Conservation (phyloP, 2,888 invertebrate genomes). For the Ophonus ardosiacus region DNA sequence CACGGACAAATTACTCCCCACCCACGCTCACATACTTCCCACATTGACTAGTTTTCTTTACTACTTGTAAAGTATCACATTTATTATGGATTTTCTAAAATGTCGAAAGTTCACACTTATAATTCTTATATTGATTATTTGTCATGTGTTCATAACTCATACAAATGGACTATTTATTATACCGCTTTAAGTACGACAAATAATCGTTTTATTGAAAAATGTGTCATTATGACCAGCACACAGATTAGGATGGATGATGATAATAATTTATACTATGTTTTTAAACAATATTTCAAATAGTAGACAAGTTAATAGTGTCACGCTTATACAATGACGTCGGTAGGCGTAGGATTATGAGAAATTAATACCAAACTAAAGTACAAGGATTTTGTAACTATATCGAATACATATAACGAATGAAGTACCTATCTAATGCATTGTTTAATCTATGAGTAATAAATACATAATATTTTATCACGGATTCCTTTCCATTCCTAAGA, state of each 20-base stretch:
- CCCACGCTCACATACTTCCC: neutral
- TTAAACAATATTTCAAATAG: neutral
- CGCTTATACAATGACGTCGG: neutral
- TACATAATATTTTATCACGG: too few species aligned
- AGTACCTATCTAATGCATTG: too few species aligned
- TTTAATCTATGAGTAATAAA: too few species aligned
- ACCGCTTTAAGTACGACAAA: neutral
- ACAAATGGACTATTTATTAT: neutral
- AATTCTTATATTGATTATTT: constrained; percentile 19
- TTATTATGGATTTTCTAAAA: neutral
- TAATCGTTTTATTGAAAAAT: neutral
- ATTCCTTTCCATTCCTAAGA: too few species aligned
- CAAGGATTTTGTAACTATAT: too few species aligned
- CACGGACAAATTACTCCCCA: constrained; percentile 47
- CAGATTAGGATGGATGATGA: neutral
- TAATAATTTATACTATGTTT: neutral
- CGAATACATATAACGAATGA: too few species aligned
- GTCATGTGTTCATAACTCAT: constrained; percentile 7
- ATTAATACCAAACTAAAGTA: too few species aligned
- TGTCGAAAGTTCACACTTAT: constrained; percentile 28
- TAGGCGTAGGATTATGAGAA: too few species aligned
- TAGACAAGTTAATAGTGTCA: too few species aligned
- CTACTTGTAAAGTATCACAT: neutral
- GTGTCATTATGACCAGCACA: neutral
- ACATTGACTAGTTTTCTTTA: neutral